Percentiles rank a stretch among this genome's conserved stretches.
Conservation (phyloP, 2,888 invertebrate genomes). For the Empis livida region DNA sequence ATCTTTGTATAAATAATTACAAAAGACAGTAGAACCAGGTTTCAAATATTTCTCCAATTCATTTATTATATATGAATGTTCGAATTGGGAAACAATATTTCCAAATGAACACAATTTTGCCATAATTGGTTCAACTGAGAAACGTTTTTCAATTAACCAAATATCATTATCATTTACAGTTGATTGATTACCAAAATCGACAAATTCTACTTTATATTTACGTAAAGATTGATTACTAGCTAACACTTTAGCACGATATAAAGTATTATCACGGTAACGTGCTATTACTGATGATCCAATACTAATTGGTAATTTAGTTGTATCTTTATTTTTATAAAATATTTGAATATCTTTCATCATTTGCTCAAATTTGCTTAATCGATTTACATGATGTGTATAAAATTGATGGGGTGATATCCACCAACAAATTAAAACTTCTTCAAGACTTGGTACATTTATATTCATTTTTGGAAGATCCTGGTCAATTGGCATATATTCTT, state of each 20-base stretch:
- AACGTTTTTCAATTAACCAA: conserved; percentile 53
- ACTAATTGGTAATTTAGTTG: conserved; percentile 30
- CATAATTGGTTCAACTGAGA: conserved; percentile 54
- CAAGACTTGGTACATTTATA: conserved; percentile 40
- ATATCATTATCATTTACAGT: conserved; percentile 49
- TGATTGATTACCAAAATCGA: conserved; percentile 65
- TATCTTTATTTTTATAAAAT: conserved; percentile 42
- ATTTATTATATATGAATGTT: conserved; percentile 31
- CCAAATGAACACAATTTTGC: conserved; percentile 54
- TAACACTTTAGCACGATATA: conserved; percentile 56
- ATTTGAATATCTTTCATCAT: conserved; percentile 61
- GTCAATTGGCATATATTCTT: conserved; percentile 39
- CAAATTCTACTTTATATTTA: conserved; percentile 53
- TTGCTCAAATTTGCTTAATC: conserved; percentile 44
- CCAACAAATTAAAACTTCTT: conserved; percentile 56
- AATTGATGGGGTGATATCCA: conserved; percentile 62
- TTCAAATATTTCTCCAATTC: conserved; percentile 32
- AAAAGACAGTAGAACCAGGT: conserved; percentile 23
- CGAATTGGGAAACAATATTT: conserved; percentile 45
- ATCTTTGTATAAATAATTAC: conserved; percentile 25
- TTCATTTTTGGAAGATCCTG: conserved; percentile 38
- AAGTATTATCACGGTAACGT: conserved; percentile 53
- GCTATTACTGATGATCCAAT: conserved; percentile 55
- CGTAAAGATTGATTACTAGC: conserved; percentile 42
- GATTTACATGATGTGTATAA: conserved; percentile 45